Base-by-base conservation (phyloP, 2,888 invertebrate species). In the Prenolepis imparis region DNA sequence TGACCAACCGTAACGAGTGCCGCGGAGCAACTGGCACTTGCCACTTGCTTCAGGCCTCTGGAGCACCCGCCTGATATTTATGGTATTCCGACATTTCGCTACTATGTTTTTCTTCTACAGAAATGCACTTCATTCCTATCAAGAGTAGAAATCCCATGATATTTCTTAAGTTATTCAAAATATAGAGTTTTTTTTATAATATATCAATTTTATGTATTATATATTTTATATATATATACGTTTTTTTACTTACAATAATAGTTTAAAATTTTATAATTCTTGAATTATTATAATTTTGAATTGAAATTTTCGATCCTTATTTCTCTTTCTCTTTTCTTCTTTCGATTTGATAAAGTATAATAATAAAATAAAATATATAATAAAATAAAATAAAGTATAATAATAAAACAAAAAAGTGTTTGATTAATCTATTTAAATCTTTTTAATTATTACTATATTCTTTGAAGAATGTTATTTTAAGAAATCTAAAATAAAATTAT, bases 1-100 rank as follows among this genome's bases (percentile, higher is more conserved):
- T 88, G 92, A 92, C 92, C 93, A 93, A 90, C 91, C 93, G 92
- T 91, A 91, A 91, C 93, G 92, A 94, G 90, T 91, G 94, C 93
- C 90, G 93, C 90, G 88, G 91, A 93, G 92, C 93, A 93, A 94
- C 94, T 94, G 91, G 85, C 92, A 91, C 91, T 92, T 91, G 91
- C 91, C 88, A 91, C 91, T 92, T 89, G 89, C 88, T 88, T 74
- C 36, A 5, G 84, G 73, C 86, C 64, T 82, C 87, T 85, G 84
- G 87, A 86, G 83, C 87, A 84, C 84, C 88, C 73, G 81, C 68
- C 77, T 73, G 81, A 77, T 74, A 82, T 75, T 86, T 87, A 39
- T 11, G 24, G 59, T 55, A 68, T 70, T 84, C 84, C 80, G 84
- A 41, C 63, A 74, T 77, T 88, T 87, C 44, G 18, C 72, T 81